phyloP scores from a whole-genome alignment of 1,140 invertebrate species.

The Drosophila tropicalis region DNA sequence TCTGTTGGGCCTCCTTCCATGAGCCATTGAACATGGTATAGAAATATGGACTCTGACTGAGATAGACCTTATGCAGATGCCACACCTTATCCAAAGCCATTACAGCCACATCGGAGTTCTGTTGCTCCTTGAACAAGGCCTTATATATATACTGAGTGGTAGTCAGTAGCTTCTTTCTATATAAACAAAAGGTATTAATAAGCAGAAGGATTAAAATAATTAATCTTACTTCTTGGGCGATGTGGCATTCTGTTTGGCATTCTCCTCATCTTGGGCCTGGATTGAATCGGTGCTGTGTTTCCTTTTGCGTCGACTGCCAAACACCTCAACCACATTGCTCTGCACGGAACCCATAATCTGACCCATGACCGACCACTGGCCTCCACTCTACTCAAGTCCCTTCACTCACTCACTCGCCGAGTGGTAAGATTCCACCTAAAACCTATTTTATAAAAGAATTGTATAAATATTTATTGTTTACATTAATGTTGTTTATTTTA shows the following conservation, averaged over 20 bases:
- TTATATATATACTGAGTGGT: conserved; percentile 92
- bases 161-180: conserved; percentile 88
- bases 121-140: conserved; percentile 90
- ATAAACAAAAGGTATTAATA: conserved; percentile 28
- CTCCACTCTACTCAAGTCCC: not conserved
- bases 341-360: conserved; percentile 72
- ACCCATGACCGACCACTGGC: conserved; percentile 54
- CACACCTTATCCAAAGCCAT: conserved; percentile 89
- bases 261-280: conserved; percentile 53
- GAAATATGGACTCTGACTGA: conserved; percentile 92
- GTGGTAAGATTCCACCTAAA: not conserved
- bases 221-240: conserved; percentile 73
- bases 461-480: not conserved
- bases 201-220: not conserved
- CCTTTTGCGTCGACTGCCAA: conserved; percentile 66
- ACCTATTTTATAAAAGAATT: too few species aligned
- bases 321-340: conserved; percentile 67
- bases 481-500: not conserved
- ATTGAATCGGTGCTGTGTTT: conserved; percentile 68
- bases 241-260: conserved; percentile 38
- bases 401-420: not conserved
- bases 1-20: conserved; percentile 90
- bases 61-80: conserved; percentile 91
- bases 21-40: conserved; percentile 93
- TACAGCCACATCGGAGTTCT: conserved; percentile 90